These are phyloP conservation scores for mouse (Mus musculus) DNA, from an alignment of 2,113 vertebrate genomes.

Conservation along the genomic window GRCm39 chr9:41045001-41045500, in stretches of 20 bases:
- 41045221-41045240: conserved; percentile 49
- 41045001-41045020: neutral
- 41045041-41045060: neutral
- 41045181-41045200: neutral
- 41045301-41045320: neutral
- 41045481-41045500: neutral
- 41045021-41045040: neutral
- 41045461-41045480: neutral
- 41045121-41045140: accelerated
- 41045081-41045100: too few species aligned
- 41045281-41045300: neutral
- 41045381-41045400: neutral
- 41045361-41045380: accelerated
- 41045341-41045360: neutral
- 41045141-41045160: neutral
- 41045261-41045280: conserved; percentile 34
- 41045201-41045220: neutral
- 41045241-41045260: conserved; percentile 8
- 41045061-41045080: neutral
- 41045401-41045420: neutral
- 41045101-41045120: accelerated
- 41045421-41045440: neutral
- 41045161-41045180: neutral
- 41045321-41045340: accelerated
- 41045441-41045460: neutral